Evolutionary conservation across 2,113 vertebrate species (phyloP).

Genomic region (Indri indri): DNA sequence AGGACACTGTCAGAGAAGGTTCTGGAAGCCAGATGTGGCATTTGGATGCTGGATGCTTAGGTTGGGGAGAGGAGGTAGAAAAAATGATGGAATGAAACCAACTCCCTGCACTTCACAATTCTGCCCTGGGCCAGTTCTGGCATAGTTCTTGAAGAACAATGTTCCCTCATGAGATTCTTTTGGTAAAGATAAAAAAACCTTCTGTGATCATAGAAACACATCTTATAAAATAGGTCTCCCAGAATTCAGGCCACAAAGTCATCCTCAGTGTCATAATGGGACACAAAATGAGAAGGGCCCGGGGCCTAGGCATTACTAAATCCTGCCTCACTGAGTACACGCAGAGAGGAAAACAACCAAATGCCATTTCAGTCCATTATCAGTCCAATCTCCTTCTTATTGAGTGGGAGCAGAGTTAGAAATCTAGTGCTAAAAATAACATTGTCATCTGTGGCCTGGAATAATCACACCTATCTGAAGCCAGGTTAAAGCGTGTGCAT

Average conservation of each 20-base stretch:
- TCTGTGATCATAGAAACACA: background rate
- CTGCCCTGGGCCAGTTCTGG: background rate
- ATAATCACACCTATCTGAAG: background rate
- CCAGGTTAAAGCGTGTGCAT: background rate
- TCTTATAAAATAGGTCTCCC: constrained; percentile 26
- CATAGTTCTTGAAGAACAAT: background rate
- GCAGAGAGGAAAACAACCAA: constrained; percentile 31
- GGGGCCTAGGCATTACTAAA: background rate
- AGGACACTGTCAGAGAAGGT: background rate
- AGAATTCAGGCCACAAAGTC: constrained; percentile 38
- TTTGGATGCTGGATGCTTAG: background rate
- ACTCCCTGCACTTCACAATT: background rate
- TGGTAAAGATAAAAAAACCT: background rate
- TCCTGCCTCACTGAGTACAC: background rate
- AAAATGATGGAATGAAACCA: background rate
- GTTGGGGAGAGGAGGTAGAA: background rate
- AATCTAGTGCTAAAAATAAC: constrained; percentile 56
- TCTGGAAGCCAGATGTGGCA: constrained; percentile 25
- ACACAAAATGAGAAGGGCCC: background rate
- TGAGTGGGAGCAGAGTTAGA: constrained; percentile 27
- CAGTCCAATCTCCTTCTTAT: background rate
- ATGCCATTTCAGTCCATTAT: constrained; percentile 49
- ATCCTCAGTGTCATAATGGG: background rate
- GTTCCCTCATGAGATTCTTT: constrained; percentile 23
- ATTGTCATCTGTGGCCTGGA: constrained; percentile 2